Evolutionary conservation across 2,888 invertebrate species (phyloP).

Genomic region (Orthonychiurus folsomi): DNA sequence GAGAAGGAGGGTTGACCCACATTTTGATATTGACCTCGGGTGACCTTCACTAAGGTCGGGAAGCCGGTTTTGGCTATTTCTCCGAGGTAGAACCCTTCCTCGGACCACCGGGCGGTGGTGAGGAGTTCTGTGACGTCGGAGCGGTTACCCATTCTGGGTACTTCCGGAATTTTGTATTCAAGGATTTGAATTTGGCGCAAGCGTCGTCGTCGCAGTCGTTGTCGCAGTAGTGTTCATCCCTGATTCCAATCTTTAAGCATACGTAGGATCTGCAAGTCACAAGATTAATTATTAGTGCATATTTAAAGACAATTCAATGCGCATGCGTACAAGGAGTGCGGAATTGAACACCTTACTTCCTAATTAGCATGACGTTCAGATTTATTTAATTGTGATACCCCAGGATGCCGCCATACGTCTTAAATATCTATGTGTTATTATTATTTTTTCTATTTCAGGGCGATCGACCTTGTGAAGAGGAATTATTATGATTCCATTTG

Average conservation of each 20-base stretch:
- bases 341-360: not conserved
- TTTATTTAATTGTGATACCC: not conserved
- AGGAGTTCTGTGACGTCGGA: constrained; percentile 76
- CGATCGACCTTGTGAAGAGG: not conserved
- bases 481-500: too few species aligned
- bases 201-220: not conserved
- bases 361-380: not conserved
- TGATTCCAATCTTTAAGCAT: too few species aligned
- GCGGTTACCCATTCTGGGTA: not conserved
- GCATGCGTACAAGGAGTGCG: not conserved
- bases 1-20: constrained; percentile 81
- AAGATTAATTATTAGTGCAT: not conserved
- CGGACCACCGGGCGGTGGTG: constrained; percentile 68
- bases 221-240: not conserved
- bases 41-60: constrained; percentile 80
- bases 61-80: constrained; percentile 56
- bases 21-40: constrained; percentile 86
- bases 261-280: not conserved
- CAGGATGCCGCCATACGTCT: not conserved
- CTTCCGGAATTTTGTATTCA: too few species aligned
- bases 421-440: not conserved
- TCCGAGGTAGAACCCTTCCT: constrained; percentile 62
- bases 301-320: not conserved
- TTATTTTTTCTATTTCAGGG: not conserved
- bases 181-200: not conserved